These are phyloP conservation scores for Sphyrna mokarran DNA, from an alignment of 2,113 vertebrate species.

Conservation along the genomic window DNA sequence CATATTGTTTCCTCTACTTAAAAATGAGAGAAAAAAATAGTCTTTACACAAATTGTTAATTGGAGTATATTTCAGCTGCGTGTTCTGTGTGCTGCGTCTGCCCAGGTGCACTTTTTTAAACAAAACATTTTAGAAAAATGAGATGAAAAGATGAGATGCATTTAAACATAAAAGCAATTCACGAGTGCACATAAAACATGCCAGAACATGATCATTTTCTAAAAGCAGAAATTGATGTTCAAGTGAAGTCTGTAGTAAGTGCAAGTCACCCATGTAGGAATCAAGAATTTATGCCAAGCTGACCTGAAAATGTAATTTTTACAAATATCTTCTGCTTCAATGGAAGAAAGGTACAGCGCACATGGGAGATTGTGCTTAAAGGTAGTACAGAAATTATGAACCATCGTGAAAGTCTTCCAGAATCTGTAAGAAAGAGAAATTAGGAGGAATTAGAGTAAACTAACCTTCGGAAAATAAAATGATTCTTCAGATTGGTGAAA, in stretches of 20 bases:
- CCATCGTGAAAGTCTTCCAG: neutral
- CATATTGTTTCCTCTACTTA: neutral
- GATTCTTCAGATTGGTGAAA: neutral
- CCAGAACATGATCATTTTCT: neutral
- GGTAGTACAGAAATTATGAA: neutral
- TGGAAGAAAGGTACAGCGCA: neutral
- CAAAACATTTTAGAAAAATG: neutral
- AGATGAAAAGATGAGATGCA: neutral
- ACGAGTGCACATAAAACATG: neutral
- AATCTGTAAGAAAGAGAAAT: neutral
- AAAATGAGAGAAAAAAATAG: neutral
- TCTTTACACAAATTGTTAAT: neutral
- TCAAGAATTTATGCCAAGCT: neutral
- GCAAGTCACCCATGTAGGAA: neutral
- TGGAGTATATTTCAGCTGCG: neutral
- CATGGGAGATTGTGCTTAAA: neutral
- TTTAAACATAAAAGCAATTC: neutral
- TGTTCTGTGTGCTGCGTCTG: neutral
- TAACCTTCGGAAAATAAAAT: neutral
- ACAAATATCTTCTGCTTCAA: neutral
- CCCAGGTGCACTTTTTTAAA: neutral
- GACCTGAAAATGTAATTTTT: neutral
- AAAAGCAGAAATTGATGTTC: neutral
- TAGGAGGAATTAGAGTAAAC: neutral
- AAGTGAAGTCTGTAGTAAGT: neutral